Conservation (phyloP, 1,140 invertebrate genomes). For the Saccostrea glomerata region DNA sequence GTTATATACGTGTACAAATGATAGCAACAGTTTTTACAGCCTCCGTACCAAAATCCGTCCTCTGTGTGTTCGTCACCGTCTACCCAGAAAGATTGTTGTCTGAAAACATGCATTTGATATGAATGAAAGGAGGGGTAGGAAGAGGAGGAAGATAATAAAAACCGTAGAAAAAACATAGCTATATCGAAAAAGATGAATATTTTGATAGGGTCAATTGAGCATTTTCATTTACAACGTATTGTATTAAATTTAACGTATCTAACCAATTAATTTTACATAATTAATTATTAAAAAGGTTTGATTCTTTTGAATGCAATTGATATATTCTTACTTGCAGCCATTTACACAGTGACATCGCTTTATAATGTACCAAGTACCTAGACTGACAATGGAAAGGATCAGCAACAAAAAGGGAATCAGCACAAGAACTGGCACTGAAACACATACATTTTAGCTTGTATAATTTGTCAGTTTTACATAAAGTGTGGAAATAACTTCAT, state of each 20-base stretch:
- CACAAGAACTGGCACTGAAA: neutral
- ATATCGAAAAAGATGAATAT: no score
- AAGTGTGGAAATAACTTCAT: no score
- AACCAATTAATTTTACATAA: no score
- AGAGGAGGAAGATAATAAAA: no score
- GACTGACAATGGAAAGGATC: neutral
- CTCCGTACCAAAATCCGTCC: neutral
- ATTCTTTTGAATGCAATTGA: no score
- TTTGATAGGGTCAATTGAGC: no score
- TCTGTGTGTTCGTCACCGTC: neutral
- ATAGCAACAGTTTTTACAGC: neutral
- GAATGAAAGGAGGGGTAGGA: no score
- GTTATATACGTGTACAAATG: neutral
- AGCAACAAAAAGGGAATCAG: neutral
- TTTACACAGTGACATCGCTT: neutral
- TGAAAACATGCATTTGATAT: neutral
- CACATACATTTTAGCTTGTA: neutral
- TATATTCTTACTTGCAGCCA: conserved; percentile 1
- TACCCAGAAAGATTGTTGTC: neutral
- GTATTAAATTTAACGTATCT: no score
- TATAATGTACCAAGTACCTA: neutral
- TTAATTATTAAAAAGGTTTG: no score
- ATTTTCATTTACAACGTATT: no score
- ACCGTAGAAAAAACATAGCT: no score
- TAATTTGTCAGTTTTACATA: neutral